Conservation (phyloP, 1,140 invertebrate species). For the Cheumatopsyche charites region DNA sequence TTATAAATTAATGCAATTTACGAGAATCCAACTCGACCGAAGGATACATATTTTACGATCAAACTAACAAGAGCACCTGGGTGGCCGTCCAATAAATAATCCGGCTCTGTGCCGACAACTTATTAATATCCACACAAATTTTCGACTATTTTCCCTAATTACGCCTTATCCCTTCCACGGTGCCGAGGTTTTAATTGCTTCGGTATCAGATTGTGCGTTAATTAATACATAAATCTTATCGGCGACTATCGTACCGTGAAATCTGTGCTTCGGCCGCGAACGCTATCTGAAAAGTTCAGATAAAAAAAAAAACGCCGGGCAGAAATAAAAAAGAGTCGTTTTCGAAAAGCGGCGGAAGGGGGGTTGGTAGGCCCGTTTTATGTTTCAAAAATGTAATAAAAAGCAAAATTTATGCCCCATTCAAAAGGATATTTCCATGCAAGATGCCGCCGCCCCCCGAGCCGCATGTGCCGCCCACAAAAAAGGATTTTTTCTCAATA, state of each 20-base stretch:
- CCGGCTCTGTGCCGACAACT: not conserved
- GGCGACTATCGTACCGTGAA: slow-evolving; percentile 19
- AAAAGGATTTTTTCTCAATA: slow-evolving; percentile 30
- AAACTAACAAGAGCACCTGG: not conserved
- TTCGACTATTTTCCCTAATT: slow-evolving; percentile 9
- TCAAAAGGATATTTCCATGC: slow-evolving; percentile 41
- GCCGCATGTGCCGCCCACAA: slow-evolving; percentile 32
- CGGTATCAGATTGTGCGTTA: not conserved
- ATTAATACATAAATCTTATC: slow-evolving; percentile 37
- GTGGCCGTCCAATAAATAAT: not conserved
- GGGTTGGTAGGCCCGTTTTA: slow-evolving; percentile 25
- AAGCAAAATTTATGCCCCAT: slow-evolving; percentile 42
- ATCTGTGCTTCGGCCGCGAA: slow-evolving; percentile 17
- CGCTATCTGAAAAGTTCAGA: slow-evolving; percentile 22
- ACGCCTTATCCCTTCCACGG: not conserved
- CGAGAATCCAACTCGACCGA: too few relatives aligned
- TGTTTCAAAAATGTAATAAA: slow-evolving; percentile 44
- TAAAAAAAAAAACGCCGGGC: not conserved
- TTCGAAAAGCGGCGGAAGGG: slow-evolving; percentile 3
- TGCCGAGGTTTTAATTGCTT: not conserved
- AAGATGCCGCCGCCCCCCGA: slow-evolving; percentile 40
- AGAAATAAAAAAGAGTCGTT: slow-evolving; percentile 12
- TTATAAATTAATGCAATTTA: too few relatives aligned
- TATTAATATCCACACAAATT: slow-evolving; percentile 12
- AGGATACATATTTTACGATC: slow-evolving; percentile 3